These are phyloP conservation scores for Meandrina meandrites DNA, from an alignment of 92 coral and sea anemone genomes.

Conservation along the genomic window DNA sequence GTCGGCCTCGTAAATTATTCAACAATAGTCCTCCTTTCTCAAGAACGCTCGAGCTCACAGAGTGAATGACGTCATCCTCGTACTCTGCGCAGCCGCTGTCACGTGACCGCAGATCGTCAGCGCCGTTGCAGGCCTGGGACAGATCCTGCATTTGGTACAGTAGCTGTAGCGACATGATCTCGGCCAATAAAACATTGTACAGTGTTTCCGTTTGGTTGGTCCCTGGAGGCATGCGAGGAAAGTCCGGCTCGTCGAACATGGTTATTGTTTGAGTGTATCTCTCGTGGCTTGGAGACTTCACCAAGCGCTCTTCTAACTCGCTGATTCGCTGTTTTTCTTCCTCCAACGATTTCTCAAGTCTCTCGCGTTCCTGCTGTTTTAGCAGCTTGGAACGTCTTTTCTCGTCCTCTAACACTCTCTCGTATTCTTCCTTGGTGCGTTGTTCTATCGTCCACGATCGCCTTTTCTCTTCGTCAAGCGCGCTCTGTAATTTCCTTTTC, in stretches of 20 bases:
- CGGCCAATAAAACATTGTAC: slow-evolving; percentile 82
- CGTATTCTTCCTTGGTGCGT: slow-evolving; percentile 63
- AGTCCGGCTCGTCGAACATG: slow-evolving; percentile 39
- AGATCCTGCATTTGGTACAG: slow-evolving; percentile 91
- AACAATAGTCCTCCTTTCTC: slow-evolving; percentile 86
- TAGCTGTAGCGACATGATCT: slow-evolving; percentile 89
- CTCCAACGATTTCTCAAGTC: slow-evolving; percentile 58
- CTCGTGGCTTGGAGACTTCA: slow-evolving; percentile 44
- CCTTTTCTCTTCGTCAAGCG: slow-evolving; percentile 73
- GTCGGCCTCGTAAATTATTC: slow-evolving; percentile 74
- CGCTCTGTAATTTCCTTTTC: slow-evolving; percentile 49
- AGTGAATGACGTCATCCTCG: slow-evolving; percentile 78
- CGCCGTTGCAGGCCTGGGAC: slow-evolving; percentile 74
- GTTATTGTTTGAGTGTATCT: slow-evolving; percentile 48
- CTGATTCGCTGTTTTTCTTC: slow-evolving; percentile 52
- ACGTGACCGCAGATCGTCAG: slow-evolving; percentile 68
- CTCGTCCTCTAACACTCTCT: slow-evolving; percentile 63
- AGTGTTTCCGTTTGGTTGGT: slow-evolving; percentile 73
- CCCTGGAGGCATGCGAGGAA: slow-evolving; percentile 53
- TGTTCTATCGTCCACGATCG: slow-evolving; percentile 63
- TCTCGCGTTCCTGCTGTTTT: slow-evolving; percentile 55
- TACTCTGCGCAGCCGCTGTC: slow-evolving; percentile 92
- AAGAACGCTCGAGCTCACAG: slow-evolving; percentile 72
- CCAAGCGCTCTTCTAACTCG: slow-evolving; percentile 41
- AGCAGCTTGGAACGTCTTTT: slow-evolving; percentile 31